phyloP scores from a whole-genome alignment of 2,888 invertebrate species.

The Dorcus hopei region DNA sequence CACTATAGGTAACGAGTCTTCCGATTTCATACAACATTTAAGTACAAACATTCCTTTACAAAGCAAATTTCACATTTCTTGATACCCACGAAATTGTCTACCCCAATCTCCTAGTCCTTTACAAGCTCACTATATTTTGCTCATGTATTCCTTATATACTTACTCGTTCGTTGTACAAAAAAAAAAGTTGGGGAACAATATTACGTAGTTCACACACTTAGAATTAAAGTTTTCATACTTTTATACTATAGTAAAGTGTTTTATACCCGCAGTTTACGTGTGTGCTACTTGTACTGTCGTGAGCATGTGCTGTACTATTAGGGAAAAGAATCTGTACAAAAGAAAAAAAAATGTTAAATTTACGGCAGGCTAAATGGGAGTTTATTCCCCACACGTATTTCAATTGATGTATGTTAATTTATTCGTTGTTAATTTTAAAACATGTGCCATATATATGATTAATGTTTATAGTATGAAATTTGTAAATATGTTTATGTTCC shows the following conservation, averaged over 20 bases:
- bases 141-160: conserved; percentile 7
- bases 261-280: conserved; percentile 4
- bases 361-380: background rate
- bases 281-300: conserved; percentile 15
- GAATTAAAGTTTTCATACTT: background rate
- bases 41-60: conserved; percentile 5
- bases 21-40: conserved; percentile 7
- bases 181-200: conserved; percentile 15
- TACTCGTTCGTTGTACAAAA: too few species aligned
- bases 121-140: conserved; percentile 13
- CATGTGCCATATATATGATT: conserved; percentile 25
- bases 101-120: background rate
- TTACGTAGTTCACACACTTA: conserved; percentile 12
- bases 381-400: background rate
- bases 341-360: background rate
- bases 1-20: conserved; percentile 4
- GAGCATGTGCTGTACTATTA: conserved; percentile 5
- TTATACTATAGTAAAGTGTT: background rate
- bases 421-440: conserved; percentile 8
- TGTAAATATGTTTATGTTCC: conserved; percentile 18
- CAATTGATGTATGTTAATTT: background rate
- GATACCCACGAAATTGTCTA: background rate
- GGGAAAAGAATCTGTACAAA: conserved; percentile 2
- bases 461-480: conserved; percentile 15
- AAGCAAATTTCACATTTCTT: background rate